Percentiles rank a stretch among this genome's conserved stretches.
These are phyloP conservation scores for Lytechinus pictus DNA, from an alignment of 35 echinoderm and acorn worm species.

Conservation along the genomic window DNA sequence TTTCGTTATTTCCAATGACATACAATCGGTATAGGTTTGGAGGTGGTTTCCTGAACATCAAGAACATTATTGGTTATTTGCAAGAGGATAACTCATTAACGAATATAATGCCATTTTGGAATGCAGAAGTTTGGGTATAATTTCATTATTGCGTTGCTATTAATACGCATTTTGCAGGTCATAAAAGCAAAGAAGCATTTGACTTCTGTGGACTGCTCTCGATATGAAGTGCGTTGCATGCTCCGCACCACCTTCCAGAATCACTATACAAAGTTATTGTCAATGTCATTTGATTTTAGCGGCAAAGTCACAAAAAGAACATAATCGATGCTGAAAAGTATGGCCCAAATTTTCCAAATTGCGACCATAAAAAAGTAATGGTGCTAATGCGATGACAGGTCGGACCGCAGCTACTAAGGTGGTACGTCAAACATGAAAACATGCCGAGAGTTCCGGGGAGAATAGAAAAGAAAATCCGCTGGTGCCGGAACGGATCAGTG, in stretches of 20 bases:
- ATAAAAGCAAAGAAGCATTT: too few species aligned
- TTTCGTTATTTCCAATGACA: too few species aligned
- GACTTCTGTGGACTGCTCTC: too few species aligned
- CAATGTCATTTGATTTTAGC: neutral
- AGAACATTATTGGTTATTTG: too few species aligned
- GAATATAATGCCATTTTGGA: too few species aligned
- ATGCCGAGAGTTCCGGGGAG: slow-evolving; percentile 34
- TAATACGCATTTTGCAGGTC: too few species aligned
- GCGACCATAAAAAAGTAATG: slow-evolving; percentile 41
- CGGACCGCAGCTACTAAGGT: slow-evolving; percentile 21
- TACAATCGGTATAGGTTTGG: too few species aligned
- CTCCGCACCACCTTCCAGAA: neutral
- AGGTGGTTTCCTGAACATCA: too few species aligned
- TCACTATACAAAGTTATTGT: neutral
- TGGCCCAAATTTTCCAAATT: slow-evolving; percentile 1
- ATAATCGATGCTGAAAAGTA: neutral
- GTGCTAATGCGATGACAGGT: slow-evolving; percentile 53
- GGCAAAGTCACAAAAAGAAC: neutral
- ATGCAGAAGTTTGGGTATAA: too few species aligned
- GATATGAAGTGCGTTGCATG: too few species aligned
- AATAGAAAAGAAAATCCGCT: neutral
- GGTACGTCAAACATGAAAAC: slow-evolving; percentile 46
- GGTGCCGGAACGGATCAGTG: slow-evolving; percentile 22
- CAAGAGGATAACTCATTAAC: too few species aligned
- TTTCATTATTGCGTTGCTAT: too few species aligned